phyloP scores from a whole-genome alignment of 2,113 vertebrate genomes.

The Cynocephalus volans region DNA sequence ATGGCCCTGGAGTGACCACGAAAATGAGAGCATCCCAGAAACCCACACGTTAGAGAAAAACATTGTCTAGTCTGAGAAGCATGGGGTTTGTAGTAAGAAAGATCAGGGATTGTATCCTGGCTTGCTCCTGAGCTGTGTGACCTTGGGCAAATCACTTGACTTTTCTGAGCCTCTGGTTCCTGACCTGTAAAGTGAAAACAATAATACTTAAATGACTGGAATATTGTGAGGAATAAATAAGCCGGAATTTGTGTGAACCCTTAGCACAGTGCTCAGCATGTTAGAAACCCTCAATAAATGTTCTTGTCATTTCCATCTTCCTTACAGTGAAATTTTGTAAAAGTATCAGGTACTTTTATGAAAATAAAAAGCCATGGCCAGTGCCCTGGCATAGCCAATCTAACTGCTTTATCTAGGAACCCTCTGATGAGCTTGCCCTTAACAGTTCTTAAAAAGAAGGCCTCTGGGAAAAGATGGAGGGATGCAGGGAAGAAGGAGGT shows the following conservation, averaged over 20 bases:
- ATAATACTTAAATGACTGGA: background rate
- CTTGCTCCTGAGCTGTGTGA: background rate
- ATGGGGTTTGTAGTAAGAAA: background rate
- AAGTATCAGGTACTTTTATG: background rate
- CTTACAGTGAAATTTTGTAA: background rate
- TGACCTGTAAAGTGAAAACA: background rate
- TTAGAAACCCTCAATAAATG: background rate
- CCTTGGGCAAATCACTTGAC: background rate
- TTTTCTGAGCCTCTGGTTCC: background rate
- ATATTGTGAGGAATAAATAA: slow-evolving; percentile 29
- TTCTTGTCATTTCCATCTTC: background rate
- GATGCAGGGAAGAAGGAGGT: background rate
- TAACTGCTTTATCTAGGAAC: background rate
- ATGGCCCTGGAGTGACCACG: background rate
- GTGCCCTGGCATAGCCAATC: background rate
- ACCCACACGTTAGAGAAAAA: background rate
- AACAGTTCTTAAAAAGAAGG: background rate
- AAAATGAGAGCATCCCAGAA: background rate
- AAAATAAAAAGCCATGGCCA: slow-evolving; percentile 1
- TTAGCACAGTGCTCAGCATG: background rate
- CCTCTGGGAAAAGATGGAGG: background rate
- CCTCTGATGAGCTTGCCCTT: background rate
- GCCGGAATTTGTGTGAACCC: background rate
- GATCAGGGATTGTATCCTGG: background rate
- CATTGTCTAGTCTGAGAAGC: background rate